These are phyloP conservation scores for Athrips mouffetella DNA, from an alignment of 2,888 invertebrate genomes.

Conservation along the genomic window DNA sequence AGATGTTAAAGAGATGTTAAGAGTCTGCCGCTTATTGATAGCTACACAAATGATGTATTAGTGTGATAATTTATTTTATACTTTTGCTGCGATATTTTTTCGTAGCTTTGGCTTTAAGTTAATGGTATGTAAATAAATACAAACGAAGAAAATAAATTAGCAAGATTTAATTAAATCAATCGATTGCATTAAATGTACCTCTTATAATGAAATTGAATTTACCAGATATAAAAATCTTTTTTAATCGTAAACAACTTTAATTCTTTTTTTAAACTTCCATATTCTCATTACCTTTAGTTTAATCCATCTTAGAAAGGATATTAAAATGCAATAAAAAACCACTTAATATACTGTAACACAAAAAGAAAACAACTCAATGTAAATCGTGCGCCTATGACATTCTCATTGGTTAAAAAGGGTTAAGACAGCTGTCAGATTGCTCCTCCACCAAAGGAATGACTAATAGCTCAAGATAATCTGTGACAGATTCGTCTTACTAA, in stretches of 20 bases:
- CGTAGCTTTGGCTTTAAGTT: slow-evolving; percentile 11
- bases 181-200: too few species aligned
- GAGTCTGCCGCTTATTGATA: slow-evolving; percentile 72
- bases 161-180: too few species aligned
- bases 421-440: slow-evolving; percentile 75
- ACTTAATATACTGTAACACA: slow-evolving; percentile 42
- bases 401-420: slow-evolving; percentile 77
- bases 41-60: slow-evolving; percentile 72
- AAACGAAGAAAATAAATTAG: background rate
- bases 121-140: background rate
- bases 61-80: slow-evolving; percentile 59
- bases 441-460: slow-evolving; percentile 69
- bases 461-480: slow-evolving; percentile 71
- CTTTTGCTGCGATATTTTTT: slow-evolving; percentile 34
- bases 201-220: too few species aligned
- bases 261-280: too few species aligned
- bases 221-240: too few species aligned
- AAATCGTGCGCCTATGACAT: slow-evolving; percentile 68
- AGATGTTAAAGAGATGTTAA: slow-evolving; percentile 70
- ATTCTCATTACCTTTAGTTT: too few species aligned
- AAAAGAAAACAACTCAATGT: slow-evolving; percentile 54
- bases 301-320: slow-evolving; percentile 39
- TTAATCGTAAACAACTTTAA: too few species aligned
- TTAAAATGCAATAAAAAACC: slow-evolving; percentile 57
- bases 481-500: slow-evolving; percentile 75